These are phyloP conservation scores for Megaceryle alcyon DNA, from an alignment of 2,797 vertebrate species.

Conservation along the genomic window DNA sequence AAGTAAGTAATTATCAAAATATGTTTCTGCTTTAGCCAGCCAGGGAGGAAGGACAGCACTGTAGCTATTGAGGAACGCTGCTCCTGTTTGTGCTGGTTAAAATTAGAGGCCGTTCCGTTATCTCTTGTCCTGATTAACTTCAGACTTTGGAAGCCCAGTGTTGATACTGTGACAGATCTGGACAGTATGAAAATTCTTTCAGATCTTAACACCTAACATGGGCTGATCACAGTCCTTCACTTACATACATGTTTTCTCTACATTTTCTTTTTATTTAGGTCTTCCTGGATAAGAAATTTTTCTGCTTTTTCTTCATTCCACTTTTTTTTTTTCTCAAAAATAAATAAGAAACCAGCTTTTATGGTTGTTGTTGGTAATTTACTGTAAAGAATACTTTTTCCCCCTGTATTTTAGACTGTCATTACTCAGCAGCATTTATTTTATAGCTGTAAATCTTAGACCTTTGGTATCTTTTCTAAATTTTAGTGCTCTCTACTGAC, in stretches of 20 bases:
- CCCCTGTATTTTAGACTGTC: not conserved
- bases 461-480: not conserved
- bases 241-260: not conserved
- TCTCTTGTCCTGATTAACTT: slow-evolving; percentile 26
- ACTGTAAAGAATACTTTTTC: fast-evolving
- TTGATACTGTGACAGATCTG: not conserved
- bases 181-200: not conserved
- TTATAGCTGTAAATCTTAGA: not conserved
- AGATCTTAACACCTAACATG: not conserved
- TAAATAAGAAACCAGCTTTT: not conserved
- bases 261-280: not conserved
- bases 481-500: not conserved
- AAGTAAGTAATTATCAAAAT: slow-evolving; percentile 74
- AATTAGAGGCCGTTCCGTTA: not conserved
- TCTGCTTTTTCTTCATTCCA: not conserved
- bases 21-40: not conserved
- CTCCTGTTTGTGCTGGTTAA: not conserved
- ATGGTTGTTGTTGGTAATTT: not conserved
- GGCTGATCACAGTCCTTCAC: not conserved
- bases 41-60: not conserved
- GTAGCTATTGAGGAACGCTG: not conserved
- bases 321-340: not conserved
- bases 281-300: not conserved
- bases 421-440: fast-evolving
- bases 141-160: not conserved